Conservation (phyloP, 2,113 vertebrate species). For the Cynoglossus semilaevis region DNA sequence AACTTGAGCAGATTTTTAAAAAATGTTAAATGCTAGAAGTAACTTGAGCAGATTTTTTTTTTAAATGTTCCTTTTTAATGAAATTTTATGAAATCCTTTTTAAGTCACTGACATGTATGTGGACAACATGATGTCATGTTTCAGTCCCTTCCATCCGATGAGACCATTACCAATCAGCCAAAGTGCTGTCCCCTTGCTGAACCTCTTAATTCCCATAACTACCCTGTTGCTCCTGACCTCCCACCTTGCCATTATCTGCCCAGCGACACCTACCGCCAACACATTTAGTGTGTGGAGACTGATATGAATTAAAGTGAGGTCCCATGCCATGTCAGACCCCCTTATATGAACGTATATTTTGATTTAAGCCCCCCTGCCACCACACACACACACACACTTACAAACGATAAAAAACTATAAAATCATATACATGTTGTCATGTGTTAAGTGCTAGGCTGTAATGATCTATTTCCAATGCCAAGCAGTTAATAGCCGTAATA, state of each 20-base stretch:
- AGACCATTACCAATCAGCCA: constrained; percentile 60
- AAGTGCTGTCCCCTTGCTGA: constrained; percentile 64
- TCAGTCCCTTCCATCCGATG: constrained; percentile 41
- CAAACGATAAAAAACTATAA: no score
- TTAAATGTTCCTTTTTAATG: no score
- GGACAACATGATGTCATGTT: constrained; percentile 66
- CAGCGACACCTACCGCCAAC: constrained; percentile 24
- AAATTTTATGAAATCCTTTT: no score
- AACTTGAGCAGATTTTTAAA: no score
- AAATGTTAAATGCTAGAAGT: no score
- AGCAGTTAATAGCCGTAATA: no score
- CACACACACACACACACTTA: no score
- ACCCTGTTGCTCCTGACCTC: constrained; percentile 42
- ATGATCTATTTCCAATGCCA: no score
- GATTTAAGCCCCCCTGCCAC: not conserved
- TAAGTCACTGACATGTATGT: no score
- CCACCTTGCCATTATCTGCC: constrained; percentile 49
- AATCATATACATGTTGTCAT: no score
- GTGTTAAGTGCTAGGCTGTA: no score
- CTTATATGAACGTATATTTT: not conserved
- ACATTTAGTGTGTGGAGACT: not conserved
- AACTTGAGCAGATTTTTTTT: no score
- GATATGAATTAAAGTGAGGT: not conserved
- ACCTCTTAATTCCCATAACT: constrained; percentile 54
- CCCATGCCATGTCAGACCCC: not conserved